Conservation (phyloP, 1,140 invertebrate species). For the Panagrolaimus sp. region DNA sequence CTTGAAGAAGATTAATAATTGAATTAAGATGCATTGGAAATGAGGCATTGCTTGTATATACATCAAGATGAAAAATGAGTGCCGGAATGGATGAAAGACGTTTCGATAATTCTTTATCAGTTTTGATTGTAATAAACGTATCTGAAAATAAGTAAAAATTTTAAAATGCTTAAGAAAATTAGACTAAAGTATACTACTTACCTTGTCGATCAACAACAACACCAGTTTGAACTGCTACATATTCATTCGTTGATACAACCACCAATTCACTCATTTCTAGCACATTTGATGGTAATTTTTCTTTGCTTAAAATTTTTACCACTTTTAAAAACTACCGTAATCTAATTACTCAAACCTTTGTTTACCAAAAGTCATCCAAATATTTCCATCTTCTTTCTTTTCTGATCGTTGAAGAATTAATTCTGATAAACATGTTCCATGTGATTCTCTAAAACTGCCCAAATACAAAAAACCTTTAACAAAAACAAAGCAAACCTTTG, state of each 20-base stretch:
- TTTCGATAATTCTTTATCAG: not conserved
- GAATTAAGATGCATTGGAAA: slow-evolving; percentile 13
- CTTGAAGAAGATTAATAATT: not conserved
- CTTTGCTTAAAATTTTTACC: too few species aligned
- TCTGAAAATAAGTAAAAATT: not conserved
- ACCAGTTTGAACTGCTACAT: not conserved
- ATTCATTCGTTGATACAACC: not conserved
- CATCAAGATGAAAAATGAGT: not conserved
- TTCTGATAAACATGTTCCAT: too few species aligned
- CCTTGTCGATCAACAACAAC: not conserved
- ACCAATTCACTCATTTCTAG: not conserved
- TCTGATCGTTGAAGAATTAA: too few species aligned
- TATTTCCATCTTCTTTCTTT: too few species aligned
- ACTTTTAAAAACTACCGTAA: too few species aligned
- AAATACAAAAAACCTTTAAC: too few species aligned
- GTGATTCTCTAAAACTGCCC: too few species aligned
- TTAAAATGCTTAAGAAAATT: too few species aligned
- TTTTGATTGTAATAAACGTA: not conserved
- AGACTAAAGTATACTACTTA: too few species aligned
- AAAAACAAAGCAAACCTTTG: too few species aligned
- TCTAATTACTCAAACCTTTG: too few species aligned
- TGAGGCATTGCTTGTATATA: not conserved
- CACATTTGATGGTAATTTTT: not conserved
- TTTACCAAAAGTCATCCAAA: too few species aligned
- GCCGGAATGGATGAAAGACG: not conserved